phyloP scores from a whole-genome alignment of 2,888 invertebrate species.

The Ichneumoninae sp. region DNA sequence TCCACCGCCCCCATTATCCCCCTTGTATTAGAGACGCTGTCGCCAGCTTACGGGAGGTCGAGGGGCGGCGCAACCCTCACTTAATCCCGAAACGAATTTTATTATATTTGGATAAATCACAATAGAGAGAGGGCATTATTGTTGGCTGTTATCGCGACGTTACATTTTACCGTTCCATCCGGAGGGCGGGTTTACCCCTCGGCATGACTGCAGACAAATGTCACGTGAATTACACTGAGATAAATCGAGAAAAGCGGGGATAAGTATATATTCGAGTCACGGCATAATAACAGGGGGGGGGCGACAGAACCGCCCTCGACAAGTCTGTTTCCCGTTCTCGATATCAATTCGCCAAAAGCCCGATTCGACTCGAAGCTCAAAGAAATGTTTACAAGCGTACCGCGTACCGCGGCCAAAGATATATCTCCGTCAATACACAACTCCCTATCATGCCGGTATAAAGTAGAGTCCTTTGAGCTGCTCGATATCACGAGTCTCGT shows the following conservation, averaged over 20 bases:
- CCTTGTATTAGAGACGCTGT: slow-evolving; percentile 47
- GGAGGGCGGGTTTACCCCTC: not conserved
- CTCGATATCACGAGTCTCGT: slow-evolving; percentile 18
- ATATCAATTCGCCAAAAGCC: slow-evolving; percentile 13
- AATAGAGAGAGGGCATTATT: slow-evolving; percentile 19
- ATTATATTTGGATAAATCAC: slow-evolving; percentile 42
- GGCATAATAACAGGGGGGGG: not conserved
- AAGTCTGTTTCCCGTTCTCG: not conserved
- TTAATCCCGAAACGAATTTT: slow-evolving; percentile 40
- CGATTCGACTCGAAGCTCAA: not conserved
- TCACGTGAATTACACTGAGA: not conserved
- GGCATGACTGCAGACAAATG: not conserved
- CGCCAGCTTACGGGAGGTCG: slow-evolving; percentile 33
- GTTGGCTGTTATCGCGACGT: slow-evolving; percentile 13
- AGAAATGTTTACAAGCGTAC: not conserved
- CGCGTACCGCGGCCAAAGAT: not conserved
- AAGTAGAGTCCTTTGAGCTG: slow-evolving; percentile 28
- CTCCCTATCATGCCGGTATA: not conserved
- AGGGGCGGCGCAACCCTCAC: slow-evolving; percentile 32
- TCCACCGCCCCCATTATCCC: slow-evolving; percentile 30
- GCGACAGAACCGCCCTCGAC: not conserved
- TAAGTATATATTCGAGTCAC: not conserved
- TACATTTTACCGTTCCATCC: not conserved
- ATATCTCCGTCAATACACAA: slow-evolving; percentile 22
- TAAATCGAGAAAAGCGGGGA: not conserved